Base-by-base conservation (phyloP, 2,797 vertebrate genomes). In the Melanotaenia trifasciata region DNA sequence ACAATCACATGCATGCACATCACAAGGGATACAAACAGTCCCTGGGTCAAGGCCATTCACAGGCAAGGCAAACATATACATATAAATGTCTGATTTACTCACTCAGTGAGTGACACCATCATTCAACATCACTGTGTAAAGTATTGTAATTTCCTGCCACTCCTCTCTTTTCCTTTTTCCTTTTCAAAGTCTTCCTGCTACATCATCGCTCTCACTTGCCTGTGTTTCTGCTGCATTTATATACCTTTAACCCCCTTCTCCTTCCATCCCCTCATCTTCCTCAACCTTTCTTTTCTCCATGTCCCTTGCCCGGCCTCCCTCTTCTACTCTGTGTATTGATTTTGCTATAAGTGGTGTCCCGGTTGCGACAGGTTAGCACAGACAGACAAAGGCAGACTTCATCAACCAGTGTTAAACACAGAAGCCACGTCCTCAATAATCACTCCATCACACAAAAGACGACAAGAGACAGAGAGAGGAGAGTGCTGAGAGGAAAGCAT, bases 341-440 rank as follows among this genome's bases (percentile, higher is more conserved):
- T 95, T 95, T 95, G 93, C 94, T 94, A 95, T 95, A 95, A 94
- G 92, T 90, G 84, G 90, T 87, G 91, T 92, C 93, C 93, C 85
- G 92, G 91, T 92, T 94, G 92, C 93, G 93, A 95, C 92, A 94
- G 93, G 94, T 91, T 94, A 94, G 92, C 82, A 77, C 89, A 93
- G 91, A 91, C 90, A 92, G 92, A 94, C 93, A 94, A 93, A 94
- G 92, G 91, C 89, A 89, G 92, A 94, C 93, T 94, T 95, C 94
- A 95, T 95, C 93, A 94, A 93, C 86, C 87, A 71, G 89, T 93
- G 91, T 92, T 94, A 94, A 94, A 93, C 92, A 93, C 92, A 85
- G 88, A 78, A 93, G 90, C 90, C 86, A 85, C 84, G 89, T 93
- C 90, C 89, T 94, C 91, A 93, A 94, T 93, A 94, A 93, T 94